Evolutionary conservation across 2,797 vertebrate genomes (phyloP).

Genomic region (Chloroceryle inda): DNA sequence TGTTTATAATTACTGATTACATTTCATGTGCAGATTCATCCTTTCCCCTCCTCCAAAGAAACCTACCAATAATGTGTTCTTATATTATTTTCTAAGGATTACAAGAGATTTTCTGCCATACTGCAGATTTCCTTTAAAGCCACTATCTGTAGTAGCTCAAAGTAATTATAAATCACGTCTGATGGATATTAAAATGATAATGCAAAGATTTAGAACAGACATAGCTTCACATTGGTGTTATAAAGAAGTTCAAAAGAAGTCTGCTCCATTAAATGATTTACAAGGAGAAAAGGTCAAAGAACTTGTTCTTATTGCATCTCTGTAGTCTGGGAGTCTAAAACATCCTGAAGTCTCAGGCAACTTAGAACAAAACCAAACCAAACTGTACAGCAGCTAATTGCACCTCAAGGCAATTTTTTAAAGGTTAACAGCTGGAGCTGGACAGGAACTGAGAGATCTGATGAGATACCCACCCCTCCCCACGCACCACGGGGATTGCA

Average conservation of each 20-base stretch:
- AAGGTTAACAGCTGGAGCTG: constrained; percentile 53
- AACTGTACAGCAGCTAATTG: constrained; percentile 39
- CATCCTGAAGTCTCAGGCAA: neutral
- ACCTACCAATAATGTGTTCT: neutral
- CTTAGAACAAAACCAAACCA: constrained; percentile 16
- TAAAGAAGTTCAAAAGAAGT: neutral
- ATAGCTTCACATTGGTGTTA: neutral
- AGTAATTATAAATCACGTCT: constrained; percentile 10
- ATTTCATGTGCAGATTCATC: neutral
- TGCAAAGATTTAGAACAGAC: neutral
- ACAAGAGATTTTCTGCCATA: neutral
- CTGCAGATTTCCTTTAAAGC: neutral
- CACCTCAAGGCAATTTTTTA: constrained; percentile 46
- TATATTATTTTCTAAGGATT: neutral
- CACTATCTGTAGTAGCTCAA: neutral
- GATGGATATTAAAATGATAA: neutral
- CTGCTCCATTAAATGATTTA: constrained; percentile 1
- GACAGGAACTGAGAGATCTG: constrained; percentile 16
- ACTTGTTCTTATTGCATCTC: constrained; percentile 19
- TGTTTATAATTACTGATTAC: neutral
- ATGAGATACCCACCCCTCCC: neutral
- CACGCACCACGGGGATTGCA: neutral
- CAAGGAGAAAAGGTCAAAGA: constrained; percentile 54
- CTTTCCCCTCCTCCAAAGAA: neutral
- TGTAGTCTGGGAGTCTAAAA: constrained; percentile 22